Conservation (phyloP, 2,113 vertebrate species). For the Holacanthus passer region DNA sequence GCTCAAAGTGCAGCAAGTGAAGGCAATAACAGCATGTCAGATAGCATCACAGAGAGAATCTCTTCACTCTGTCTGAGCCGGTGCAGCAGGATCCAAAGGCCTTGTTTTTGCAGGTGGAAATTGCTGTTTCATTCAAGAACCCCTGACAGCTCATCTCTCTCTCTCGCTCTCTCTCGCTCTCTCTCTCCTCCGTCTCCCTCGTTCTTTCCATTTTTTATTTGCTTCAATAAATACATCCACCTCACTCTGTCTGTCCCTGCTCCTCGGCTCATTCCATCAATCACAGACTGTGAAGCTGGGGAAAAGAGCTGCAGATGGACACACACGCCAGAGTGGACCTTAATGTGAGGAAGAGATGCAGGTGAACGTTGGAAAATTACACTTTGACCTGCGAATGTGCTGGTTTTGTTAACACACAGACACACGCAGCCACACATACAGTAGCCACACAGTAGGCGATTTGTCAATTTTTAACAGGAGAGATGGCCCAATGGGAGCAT, state of each 20-base stretch:
- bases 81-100: slow-evolving; percentile 33
- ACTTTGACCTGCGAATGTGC: slow-evolving; percentile 12
- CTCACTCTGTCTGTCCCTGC: slow-evolving; percentile 24
- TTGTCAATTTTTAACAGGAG: no score
- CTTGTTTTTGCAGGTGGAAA: slow-evolving; percentile 56
- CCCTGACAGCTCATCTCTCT: slow-evolving; percentile 27
- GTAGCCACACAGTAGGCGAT: not conserved
- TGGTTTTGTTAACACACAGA: not conserved
- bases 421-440: fast-evolving
- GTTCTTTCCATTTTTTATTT: slow-evolving; percentile 24
- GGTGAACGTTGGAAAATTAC: not conserved
- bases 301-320: slow-evolving; percentile 19
- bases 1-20: slow-evolving; percentile 17
- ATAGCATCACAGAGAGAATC: slow-evolving; percentile 3
- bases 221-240: slow-evolving; percentile 51
- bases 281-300: slow-evolving; percentile 10
- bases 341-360: slow-evolving; percentile 3
- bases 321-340: not conserved
- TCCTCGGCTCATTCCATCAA: slow-evolving; percentile 48
- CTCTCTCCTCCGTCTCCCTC: not conserved
- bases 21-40: slow-evolving; percentile 35
- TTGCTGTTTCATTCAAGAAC: slow-evolving; percentile 25
- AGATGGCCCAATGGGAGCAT: no score
- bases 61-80: slow-evolving; percentile 8
- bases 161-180: not conserved